Base-by-base conservation (phyloP, 2,888 invertebrate genomes). In the Azorinus chamasolen region DNA sequence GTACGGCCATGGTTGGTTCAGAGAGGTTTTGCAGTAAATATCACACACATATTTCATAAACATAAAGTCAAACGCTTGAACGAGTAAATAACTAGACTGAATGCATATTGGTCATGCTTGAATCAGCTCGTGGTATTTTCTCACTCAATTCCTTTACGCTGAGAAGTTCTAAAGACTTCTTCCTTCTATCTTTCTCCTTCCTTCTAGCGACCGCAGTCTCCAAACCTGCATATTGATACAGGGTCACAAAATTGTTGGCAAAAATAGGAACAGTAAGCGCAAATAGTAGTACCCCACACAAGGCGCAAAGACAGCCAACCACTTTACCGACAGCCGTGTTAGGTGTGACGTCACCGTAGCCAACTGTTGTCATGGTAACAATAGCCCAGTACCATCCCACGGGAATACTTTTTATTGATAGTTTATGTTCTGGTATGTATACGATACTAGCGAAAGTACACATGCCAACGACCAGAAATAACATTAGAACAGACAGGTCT, bases 321-420 rank as follows among this genome's bases (percentile, higher is more conserved):
- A 71, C 39, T 41, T 39, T 46, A 2, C 79, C 79, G 3, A 58
- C 14, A 0, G 25, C 22, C 10, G 74, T 63, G 16, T 55, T 37
- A 5, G 74, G 74, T 5, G 50, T 25, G 3, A 71, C 66, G 51
- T 79, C 79, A 1, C 79, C 79, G 45, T 74, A 79, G 2, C 79
- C 79, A 32, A 79, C 74, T 6, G 79, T 79, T 54, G 79, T 79
- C 71, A 79, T 66, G 46, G 79, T 79, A 18, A 79, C 55, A 5
- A 74, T 46, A n/a, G 74, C 70, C 71, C 71, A 79, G 39, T 79
- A 79, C 79, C 79, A 79, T 16, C 66, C 74, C 8, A 43, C 46
- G 10, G 71, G 71, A 12, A 79, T 68, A 27, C 68, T 74, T 24
- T 46, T 27, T 2, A 66, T 55, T 46, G 59, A 57, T 2, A 27